A percentile compares a stretch with the other conserved stretches of the same genome.
Conservation (phyloP, 1,140 invertebrate species). For the Alviniconcha marisindica region DNA sequence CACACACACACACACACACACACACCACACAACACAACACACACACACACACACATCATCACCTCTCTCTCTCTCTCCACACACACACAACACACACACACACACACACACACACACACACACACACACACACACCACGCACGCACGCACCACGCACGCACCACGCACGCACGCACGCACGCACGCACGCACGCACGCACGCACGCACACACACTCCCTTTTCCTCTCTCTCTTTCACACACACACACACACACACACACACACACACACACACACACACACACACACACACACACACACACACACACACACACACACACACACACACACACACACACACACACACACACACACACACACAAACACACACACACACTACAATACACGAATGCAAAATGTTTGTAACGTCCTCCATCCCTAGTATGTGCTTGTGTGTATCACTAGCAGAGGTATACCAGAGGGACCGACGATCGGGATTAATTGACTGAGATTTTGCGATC, state of each 20-base stretch:
- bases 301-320: not conserved
- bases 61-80: not conserved
- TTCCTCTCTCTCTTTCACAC: constrained; percentile 1
- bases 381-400: too few species aligned
- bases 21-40: too few species aligned
- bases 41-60: too few species aligned
- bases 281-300: not conserved
- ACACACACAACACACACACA: not conserved
- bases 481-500: too few species aligned
- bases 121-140: not conserved
- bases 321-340: constrained; percentile 20
- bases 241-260: too few species aligned
- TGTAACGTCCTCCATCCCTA: too few species aligned
- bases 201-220: not conserved
- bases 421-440: too few species aligned
- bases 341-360: constrained; percentile 22
- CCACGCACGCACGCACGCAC: not conserved
- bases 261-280: too few species aligned
- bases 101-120: not conserved
- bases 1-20: too few species aligned
- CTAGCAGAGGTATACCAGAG: too few species aligned
- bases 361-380: not conserved
- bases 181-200: constrained; percentile 9
- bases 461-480: too few species aligned
- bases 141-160: not conserved